A percentile compares a stretch with the other conserved stretches of the same genome.
These are phyloP conservation scores for Apodemia zela DNA, from an alignment of 2,888 invertebrate species.

Conservation along the genomic window DNA sequence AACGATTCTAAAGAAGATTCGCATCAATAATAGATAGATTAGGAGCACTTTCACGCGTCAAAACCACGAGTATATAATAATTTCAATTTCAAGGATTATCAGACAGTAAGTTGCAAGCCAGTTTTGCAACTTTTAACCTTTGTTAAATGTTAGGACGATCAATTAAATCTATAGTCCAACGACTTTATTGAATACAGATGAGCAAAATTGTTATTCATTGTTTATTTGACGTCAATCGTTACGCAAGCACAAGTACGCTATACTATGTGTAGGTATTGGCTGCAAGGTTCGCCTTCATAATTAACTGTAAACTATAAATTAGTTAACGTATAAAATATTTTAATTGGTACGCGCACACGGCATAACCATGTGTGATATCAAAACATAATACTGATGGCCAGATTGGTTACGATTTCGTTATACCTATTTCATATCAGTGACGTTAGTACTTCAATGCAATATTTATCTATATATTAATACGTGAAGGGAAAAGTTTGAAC, in stretches of 20 bases:
- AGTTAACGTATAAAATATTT: not conserved
- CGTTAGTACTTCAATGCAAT: not conserved
- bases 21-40: too few relatives aligned
- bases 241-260: slow-evolving; percentile 18
- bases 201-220: slow-evolving; percentile 22
- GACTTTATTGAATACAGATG: slow-evolving; percentile 28
- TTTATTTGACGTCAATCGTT: slow-evolving; percentile 22
- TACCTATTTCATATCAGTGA: not conserved
- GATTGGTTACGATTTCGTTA: slow-evolving; percentile 3
- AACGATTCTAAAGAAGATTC: too few relatives aligned
- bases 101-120: not conserved
- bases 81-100: too few relatives aligned
- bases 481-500: too few relatives aligned
- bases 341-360: slow-evolving; percentile 14
- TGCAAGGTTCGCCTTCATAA: slow-evolving; percentile 16
- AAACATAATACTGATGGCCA: not conserved
- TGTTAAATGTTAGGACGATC: slow-evolving; percentile 22
- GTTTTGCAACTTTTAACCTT: slow-evolving; percentile 18
- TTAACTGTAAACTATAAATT: slow-evolving; percentile 18
- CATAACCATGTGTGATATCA: not conserved
- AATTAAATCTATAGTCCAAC: slow-evolving; percentile 24
- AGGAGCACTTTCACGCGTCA: too few relatives aligned
- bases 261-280: not conserved
- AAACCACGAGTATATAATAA: too few relatives aligned
- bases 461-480: too few relatives aligned